Evolutionary conservation across 2,113 vertebrate species (phyloP).

Genomic region (Ptyas mucosa): DNA sequence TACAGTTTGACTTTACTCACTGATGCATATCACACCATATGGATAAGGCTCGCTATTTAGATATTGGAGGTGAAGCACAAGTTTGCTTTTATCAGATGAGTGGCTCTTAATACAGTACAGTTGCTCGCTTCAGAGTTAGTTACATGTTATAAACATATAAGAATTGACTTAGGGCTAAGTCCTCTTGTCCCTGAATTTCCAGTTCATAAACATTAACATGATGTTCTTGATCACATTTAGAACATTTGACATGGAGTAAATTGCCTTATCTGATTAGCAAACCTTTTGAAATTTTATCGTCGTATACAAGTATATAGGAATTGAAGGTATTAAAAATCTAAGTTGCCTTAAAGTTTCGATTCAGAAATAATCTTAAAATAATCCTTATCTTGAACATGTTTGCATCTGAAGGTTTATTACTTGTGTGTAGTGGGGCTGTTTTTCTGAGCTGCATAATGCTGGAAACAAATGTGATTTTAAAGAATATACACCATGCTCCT

Average conservation of each 20-base stretch:
- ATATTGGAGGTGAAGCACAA: not conserved
- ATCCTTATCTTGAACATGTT: not conserved
- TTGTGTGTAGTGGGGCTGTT: not conserved
- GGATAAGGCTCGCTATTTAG: not conserved
- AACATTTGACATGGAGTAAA: not conserved
- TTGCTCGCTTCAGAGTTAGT: not conserved
- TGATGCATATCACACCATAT: not conserved
- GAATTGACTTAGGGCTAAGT: not conserved
- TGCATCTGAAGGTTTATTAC: not conserved
- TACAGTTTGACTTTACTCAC: not conserved
- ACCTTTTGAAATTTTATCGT: not conserved
- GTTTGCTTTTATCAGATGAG: not conserved
- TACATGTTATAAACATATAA: not conserved
- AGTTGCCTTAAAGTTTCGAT: not conserved
- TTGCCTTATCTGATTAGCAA: conserved; percentile 27
- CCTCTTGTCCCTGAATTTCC: not conserved
- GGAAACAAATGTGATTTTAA: not conserved
- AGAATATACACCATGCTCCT: not conserved
- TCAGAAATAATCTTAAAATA: not conserved
- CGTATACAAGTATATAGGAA: not conserved
- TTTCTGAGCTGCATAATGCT: not conserved
- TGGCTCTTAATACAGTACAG: not conserved
- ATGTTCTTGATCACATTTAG: not conserved
- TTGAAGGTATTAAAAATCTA: conserved; percentile 2
- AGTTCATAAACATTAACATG: not conserved